These are phyloP conservation scores for Acrossocheilus wenchowensis DNA, from an alignment of 2,797 vertebrate genomes.

Conservation along the genomic window DNA sequence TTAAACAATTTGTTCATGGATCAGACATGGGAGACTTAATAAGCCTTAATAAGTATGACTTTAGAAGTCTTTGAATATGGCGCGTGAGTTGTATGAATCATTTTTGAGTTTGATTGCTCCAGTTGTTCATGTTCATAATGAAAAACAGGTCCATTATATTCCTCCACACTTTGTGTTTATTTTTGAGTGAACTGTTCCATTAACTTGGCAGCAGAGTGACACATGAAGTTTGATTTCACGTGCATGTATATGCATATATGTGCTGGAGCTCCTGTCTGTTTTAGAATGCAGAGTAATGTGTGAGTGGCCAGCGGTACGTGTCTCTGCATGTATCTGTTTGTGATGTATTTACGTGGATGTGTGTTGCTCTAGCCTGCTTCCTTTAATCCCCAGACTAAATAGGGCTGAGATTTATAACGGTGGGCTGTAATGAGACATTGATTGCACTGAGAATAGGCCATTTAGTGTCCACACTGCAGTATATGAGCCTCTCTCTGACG, in stretches of 20 bases:
- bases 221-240: background rate
- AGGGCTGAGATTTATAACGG: conserved; percentile 56
- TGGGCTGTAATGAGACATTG: conserved; percentile 64
- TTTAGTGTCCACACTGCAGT: conserved; percentile 47
- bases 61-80: background rate
- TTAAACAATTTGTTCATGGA: background rate
- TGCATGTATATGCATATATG: conserved; percentile 31
- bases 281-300: conserved; percentile 43
- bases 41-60: background rate
- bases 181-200: background rate
- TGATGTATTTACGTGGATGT: conserved; percentile 55
- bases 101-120: background rate
- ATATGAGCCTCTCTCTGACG: conserved; percentile 30
- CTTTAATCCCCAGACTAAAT: conserved; percentile 56
- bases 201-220: background rate
- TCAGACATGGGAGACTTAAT: background rate
- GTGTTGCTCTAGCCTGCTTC: conserved; percentile 30
- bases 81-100: background rate
- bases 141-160: background rate
- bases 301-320: conserved; percentile 9
- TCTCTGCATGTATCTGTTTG: conserved; percentile 41
- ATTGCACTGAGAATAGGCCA: conserved; percentile 58
- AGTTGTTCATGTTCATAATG: background rate
- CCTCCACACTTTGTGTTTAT: background rate
- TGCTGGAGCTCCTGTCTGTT: background rate